Evolutionary conservation across 1,140 invertebrate species (phyloP).

Genomic region (Calephelis nemesis): DNA sequence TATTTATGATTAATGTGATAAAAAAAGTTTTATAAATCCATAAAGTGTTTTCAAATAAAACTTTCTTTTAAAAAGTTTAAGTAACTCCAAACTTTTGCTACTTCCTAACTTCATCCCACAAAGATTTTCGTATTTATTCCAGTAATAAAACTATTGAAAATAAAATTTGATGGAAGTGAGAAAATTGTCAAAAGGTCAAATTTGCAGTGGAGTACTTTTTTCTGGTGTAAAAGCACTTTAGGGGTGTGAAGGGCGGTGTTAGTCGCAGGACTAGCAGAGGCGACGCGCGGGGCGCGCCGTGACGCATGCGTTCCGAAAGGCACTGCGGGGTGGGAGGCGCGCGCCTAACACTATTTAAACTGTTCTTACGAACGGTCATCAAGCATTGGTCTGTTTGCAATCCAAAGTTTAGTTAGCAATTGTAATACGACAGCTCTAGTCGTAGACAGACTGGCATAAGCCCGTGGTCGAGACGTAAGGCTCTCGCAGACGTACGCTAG

Average conservation of each 20-base stretch:
- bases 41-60: too few relatives aligned
- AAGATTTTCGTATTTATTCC: too few relatives aligned
- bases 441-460: slow-evolving; percentile 77
- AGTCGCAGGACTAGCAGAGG: slow-evolving; percentile 29
- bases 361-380: slow-evolving; percentile 74
- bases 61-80: too few relatives aligned
- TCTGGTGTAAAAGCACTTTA: slow-evolving; percentile 12
- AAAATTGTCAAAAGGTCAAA: not conserved
- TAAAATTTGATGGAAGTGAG: not conserved
- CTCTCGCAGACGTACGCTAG: slow-evolving; percentile 76
- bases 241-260: slow-evolving; percentile 34
- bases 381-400: slow-evolving; percentile 80
- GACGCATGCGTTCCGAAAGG: slow-evolving; percentile 71
- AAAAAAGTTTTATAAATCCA: too few relatives aligned
- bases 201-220: not conserved
- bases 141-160: not conserved
- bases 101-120: too few relatives aligned
- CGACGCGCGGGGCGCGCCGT: slow-evolving; percentile 45
- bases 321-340: slow-evolving; percentile 63
- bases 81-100: too few relatives aligned
- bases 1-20: too few relatives aligned
- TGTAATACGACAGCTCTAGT: slow-evolving; percentile 75
- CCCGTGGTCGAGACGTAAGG: slow-evolving; percentile 77
- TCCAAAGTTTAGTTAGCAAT: slow-evolving; percentile 76
- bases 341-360: slow-evolving; percentile 77